Evolutionary conservation across 1,140 invertebrate genomes (phyloP), one percentile per base, ranked within the genome.

Genomic region (Bacillus rossius): DNA sequence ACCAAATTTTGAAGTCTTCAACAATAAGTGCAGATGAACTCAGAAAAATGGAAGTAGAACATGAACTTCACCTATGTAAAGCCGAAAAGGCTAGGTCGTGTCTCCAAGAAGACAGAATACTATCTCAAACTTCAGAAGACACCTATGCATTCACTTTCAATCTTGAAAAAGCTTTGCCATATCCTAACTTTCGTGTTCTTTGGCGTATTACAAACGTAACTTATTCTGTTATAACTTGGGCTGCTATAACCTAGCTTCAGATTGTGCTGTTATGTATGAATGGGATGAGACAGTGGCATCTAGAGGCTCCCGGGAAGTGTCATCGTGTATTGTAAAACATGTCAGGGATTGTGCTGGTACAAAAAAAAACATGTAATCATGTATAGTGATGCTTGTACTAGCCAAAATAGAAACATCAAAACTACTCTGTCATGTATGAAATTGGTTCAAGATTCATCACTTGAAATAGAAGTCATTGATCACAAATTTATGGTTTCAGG

Each of bases 341-440:
- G 51, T 67, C 52, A 56, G 64, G 55, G 20, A 64, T 60, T 64
- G 65, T 61, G 56, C 63, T 42, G 61, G 40, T 61, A 57, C 10
- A 59, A 68, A 65, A 41, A n/a, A 55, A 3, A 62, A 66, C 55
- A 45, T 67, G 57, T n/a, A n/a, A 69, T 64, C 53, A 60, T 59
- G 14, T 68, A 67, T 48, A 67, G 63, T 62, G 67, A 69, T 47
- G 61, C 60, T 51, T 71, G 63, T 61, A 61, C 64, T 55, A 64
- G 64, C 26, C 64, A 69, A 63, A 69, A 69, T 62, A 40, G 67
- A 51, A 71, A 71, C 60, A 49, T 67, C 55, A 60, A 69, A 65
- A 57, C 37, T 14, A 42, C 54, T 52, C n/a, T 67, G 58, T 56
- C 60, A 52, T 64, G 67, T 55, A 66, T 61, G 59, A 65, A 61